Conservation (phyloP, 2,888 invertebrate genomes). For the Acronicta alni region DNA sequence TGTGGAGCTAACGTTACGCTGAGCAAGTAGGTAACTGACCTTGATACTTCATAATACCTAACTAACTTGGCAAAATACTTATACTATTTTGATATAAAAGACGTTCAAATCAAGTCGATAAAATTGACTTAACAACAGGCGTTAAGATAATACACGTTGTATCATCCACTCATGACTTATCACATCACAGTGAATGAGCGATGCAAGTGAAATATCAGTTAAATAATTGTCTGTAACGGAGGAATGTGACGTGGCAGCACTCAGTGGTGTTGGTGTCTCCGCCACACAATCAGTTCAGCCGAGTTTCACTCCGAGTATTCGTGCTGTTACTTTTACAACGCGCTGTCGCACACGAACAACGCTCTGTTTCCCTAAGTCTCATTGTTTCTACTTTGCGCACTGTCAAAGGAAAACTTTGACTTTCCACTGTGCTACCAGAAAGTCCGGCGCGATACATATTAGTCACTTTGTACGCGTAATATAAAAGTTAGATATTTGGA, state of each 20-base stretch:
- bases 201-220: slow-evolving; percentile 66
- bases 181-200: slow-evolving; percentile 55
- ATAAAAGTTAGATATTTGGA: no score
- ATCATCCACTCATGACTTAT: slow-evolving; percentile 32
- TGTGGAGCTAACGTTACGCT: slow-evolving; percentile 14
- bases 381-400: slow-evolving; percentile 77
- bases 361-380: slow-evolving; percentile 87
- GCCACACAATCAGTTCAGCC: slow-evolving; percentile 82
- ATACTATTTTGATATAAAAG: not conserved
- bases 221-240: slow-evolving; percentile 72
- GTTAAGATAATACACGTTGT: slow-evolving; percentile 48
- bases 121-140: slow-evolving; percentile 3
- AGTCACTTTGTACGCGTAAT: slow-evolving; percentile 10
- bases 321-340: slow-evolving; percentile 88
- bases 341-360: slow-evolving; percentile 86
- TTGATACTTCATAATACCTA: slow-evolving; percentile 12
- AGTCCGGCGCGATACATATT: slow-evolving; percentile 41
- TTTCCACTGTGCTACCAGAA: slow-evolving; percentile 74
- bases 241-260: slow-evolving; percentile 78
- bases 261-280: slow-evolving; percentile 56
- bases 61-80: slow-evolving; percentile 1
- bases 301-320: slow-evolving; percentile 88
- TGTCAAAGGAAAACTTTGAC: slow-evolving; percentile 80
- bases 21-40: slow-evolving; percentile 21
- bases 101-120: not conserved